Base-by-base conservation (phyloP, 2,888 invertebrate genomes). In the Ligdia adustata region DNA sequence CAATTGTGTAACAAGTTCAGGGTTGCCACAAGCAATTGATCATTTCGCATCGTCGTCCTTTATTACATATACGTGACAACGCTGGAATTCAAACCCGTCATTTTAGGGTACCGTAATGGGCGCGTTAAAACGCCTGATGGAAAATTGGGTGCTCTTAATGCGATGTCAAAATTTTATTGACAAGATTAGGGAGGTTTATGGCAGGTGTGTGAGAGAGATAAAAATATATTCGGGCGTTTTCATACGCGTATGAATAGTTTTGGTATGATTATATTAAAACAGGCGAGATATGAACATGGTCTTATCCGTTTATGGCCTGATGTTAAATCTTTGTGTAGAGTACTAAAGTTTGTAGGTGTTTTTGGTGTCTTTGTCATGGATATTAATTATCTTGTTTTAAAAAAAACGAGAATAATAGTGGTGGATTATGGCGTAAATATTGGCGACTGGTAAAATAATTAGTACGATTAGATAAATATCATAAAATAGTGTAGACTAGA, bases 31-130 rank as follows among this genome's bases (percentile, higher is more conserved):
- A 37, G 65, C 69, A 59, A 78, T 77, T 71, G 75, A 79, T 79
- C 73, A 78, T 72, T 64, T 64, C 59, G 60, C 61, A 60, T 55
- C 53, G 66, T 60, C 55, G 54, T 41, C 62, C 61, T 62, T 73
- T 78, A 79, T 78, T 77, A 71, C 71, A 47, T 11, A 40, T 63
- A 66, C 74, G 69, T 79, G 79, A 79, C 72, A 37, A 33, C 18
- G 73, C 72, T 38, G 56, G 66, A 71, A 69, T 75, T 58, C 38
- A 53, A 55, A 55, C 44, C 37, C 31, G 48, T 43, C 52, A 52
- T 33, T 32, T 49, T 63, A 59, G 62, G 56, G 40, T 48, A 32
- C 56, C 37, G 26, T 47, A 47, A 47, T 47, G 35, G n/a, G 41
- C 9, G 27, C 31, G 31, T 41, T 35, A 47, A 41, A 46, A 40